These are phyloP conservation scores for Amorpha juglandis DNA, from an alignment of 2,888 invertebrate species.

Conservation along the genomic window DNA sequence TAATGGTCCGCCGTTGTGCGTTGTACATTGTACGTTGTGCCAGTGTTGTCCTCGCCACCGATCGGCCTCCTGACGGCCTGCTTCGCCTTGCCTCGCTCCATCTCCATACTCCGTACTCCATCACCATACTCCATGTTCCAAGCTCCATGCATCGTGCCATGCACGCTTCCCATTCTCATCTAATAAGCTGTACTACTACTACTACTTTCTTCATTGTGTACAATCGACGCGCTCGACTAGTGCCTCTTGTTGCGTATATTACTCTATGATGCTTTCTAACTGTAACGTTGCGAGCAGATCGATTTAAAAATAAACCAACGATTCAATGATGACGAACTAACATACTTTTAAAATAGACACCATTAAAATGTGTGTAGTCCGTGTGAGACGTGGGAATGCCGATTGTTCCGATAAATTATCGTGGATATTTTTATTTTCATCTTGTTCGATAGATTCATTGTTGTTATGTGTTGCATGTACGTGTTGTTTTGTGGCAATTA, in stretches of 20 bases:
- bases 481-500: conserved; percentile 34
- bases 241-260: not conserved
- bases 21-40: conserved; percentile 33
- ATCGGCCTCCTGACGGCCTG: conserved; percentile 70
- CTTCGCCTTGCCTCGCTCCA: conserved; percentile 50
- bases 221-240: conserved; percentile 7
- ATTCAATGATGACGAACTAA: conserved; percentile 7
- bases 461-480: conserved; percentile 68
- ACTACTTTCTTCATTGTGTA: conserved; percentile 31
- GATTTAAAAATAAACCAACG: conserved; percentile 23
- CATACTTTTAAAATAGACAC: conserved; percentile 17
- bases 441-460: conserved; percentile 42
- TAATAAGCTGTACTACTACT: conserved; percentile 36
- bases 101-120: conserved; percentile 2
- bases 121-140: not conserved
- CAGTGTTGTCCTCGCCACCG: conserved; percentile 71
- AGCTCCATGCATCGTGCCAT: conserved; percentile 76
- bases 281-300: conserved; percentile 18
- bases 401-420: conserved; percentile 29
- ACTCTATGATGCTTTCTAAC: conserved; percentile 10
- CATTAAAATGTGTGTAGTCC: conserved; percentile 12
- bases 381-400: conserved; percentile 24
- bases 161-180: conserved; percentile 74
- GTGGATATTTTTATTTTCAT: conserved; percentile 31
- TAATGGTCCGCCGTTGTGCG: conserved; percentile 80